phyloP scores from a whole-genome alignment of 2,113 vertebrate species.

The Takifugu bimaculatus region DNA sequence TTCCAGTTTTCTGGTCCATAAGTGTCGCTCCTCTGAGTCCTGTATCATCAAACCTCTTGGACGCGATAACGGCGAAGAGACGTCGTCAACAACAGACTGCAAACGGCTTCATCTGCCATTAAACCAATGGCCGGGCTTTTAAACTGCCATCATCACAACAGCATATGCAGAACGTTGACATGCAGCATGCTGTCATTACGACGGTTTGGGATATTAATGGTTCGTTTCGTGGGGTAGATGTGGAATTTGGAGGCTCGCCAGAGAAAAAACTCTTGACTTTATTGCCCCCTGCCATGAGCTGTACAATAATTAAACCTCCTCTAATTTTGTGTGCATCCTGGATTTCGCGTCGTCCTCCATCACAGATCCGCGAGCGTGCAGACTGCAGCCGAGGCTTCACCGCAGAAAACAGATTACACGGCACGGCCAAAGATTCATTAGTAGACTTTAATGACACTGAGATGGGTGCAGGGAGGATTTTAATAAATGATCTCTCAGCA shows the following conservation, averaged over 20 bases:
- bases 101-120: constrained; percentile 52
- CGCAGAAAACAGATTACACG: constrained; percentile 72
- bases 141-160: constrained; percentile 48
- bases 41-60: constrained; percentile 24
- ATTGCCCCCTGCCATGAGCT: constrained; percentile 32
- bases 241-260: constrained; percentile 39
- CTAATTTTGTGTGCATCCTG: constrained; percentile 31
- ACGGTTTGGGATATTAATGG: no score
- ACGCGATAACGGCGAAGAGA: constrained; percentile 32
- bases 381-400: constrained; percentile 55
- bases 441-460: constrained; percentile 75
- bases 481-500: constrained; percentile 80
- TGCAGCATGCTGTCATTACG: constrained; percentile 36
- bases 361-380: constrained; percentile 18
- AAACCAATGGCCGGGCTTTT: constrained; percentile 51
- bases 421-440: constrained; percentile 78
- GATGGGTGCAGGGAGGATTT: constrained; percentile 75
- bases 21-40: constrained; percentile 6
- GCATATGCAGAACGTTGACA: constrained; percentile 58
- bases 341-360: constrained; percentile 31
- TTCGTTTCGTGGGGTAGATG: constrained; percentile 20
- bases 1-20: not conserved
- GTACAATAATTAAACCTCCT: constrained; percentile 41
- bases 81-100: constrained; percentile 33
- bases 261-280: constrained; percentile 43